Percentiles rank a stretch among this genome's conserved stretches.
These are phyloP conservation scores for Stegostoma tigrinum DNA, from an alignment of 2,113 vertebrate species.

Conservation along the genomic window DNA sequence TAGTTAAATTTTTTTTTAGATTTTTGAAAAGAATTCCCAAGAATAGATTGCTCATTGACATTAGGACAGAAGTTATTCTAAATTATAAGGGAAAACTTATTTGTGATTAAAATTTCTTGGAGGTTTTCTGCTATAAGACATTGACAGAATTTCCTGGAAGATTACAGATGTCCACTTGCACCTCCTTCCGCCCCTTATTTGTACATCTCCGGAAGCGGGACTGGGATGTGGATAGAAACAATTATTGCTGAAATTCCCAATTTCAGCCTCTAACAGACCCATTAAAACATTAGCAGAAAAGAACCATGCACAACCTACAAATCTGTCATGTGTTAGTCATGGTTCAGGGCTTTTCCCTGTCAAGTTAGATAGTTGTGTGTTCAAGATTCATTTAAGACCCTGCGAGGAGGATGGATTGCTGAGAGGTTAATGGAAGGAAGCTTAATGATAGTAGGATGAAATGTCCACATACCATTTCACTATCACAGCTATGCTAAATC, in stretches of 20 bases:
- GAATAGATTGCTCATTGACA: neutral
- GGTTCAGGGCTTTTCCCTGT: neutral
- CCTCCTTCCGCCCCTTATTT: neutral
- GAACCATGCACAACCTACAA: too few relatives aligned
- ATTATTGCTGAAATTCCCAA: neutral
- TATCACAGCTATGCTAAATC: neutral
- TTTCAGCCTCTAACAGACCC: neutral
- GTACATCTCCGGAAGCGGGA: neutral
- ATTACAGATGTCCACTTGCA: neutral
- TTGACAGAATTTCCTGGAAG: neutral
- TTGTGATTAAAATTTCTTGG: neutral
- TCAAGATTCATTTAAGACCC: neutral
- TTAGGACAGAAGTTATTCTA: too few relatives aligned
- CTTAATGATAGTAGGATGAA: neutral
- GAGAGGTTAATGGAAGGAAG: neutral
- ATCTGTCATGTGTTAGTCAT: neutral
- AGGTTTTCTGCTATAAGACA: neutral
- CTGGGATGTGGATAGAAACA: neutral
- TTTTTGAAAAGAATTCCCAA: neutral
- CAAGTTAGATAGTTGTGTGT: neutral
- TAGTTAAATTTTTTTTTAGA: neutral
- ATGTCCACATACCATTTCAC: neutral
- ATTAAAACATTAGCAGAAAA: neutral
- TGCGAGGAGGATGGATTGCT: neutral
- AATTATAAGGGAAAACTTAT: neutral